Base-by-base conservation (phyloP, 2,113 vertebrate species). In the Caranx melampygus region DNA sequence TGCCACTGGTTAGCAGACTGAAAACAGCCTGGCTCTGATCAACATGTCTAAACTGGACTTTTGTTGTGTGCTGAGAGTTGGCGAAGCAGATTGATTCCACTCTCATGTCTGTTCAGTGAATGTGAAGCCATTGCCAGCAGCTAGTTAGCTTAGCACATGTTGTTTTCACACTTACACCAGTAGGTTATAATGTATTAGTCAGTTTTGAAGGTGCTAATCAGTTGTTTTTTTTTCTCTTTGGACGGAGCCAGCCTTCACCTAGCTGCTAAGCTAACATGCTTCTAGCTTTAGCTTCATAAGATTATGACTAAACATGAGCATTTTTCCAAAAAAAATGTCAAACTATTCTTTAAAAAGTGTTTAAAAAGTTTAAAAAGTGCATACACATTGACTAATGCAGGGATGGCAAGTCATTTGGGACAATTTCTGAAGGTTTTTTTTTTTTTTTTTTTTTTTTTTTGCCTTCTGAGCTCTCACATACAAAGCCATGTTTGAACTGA, bases 401-500 rank as follows among this genome's bases (percentile, higher is more conserved):
- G 34, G 35, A 76, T 16, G 69, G 31, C 12, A 62, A 58, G 33
- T 74, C 16, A 55, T 72, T 77, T 59, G 67, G 55, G 63, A 76
- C 21, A 5, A 6, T 89, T 74, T 21, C 10, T 42, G 0, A 52
- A 33, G 1, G 54, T 65, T n/a, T 60, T 40, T 18, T 54, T 69
- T 26, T 26, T 26, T 18, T 54, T 69, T 26, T 26, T 26, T 26
- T 26, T 26, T 44, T 42, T 55, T 55, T 34, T 83, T 64, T 67
- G 26, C 60, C 33, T 76, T 55, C 55, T 75, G 26, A 52, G 45
- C 75, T 73, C 74, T 47, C 63, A 61, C 70, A 85, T 47, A 79
- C 71, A 11, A 84, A 92, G 89, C 90, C 88, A 90, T 92, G 85
- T 87, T 79, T 75, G 63, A 80, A 79, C 71, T 84, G 89, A 92